Conservation (phyloP, 2,888 invertebrate genomes). For the Agrochola lychnidis region DNA sequence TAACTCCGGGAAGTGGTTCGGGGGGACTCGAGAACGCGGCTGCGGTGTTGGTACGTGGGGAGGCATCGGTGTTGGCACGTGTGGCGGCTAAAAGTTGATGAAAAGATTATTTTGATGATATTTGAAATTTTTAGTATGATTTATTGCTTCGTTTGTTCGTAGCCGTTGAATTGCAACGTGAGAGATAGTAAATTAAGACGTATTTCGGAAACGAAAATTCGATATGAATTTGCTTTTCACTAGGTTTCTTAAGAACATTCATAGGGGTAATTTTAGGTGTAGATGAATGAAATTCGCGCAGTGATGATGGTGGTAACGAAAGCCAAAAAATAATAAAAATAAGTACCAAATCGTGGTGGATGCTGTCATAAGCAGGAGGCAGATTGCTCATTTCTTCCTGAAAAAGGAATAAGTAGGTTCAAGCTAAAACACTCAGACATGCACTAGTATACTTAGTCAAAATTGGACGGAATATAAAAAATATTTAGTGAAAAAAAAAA, state of each 20-base stretch:
- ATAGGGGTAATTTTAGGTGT: not conserved
- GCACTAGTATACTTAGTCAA: conserved; percentile 40
- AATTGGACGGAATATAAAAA: not conserved
- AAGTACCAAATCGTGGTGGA: conserved; percentile 94
- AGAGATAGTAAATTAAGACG: not conserved
- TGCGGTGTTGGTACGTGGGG: conserved; percentile 93
- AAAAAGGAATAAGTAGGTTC: conserved; percentile 70
- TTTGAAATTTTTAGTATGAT: not conserved
- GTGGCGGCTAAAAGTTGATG: conserved; percentile 37
- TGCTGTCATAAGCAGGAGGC: conserved; percentile 93
- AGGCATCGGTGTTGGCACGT: conserved; percentile 69
- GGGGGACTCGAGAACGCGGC: conserved; percentile 92
- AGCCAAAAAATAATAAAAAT: conserved; percentile 52
- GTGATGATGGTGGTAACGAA: not conserved
- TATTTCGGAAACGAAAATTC: not conserved
- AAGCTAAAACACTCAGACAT: conserved; percentile 55
- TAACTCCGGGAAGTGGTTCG: conserved; percentile 90
- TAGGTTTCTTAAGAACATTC: not conserved
- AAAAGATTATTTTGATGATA: not conserved
- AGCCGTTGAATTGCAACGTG: not conserved
- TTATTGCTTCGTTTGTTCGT: not conserved
- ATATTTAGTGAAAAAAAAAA: not conserved
- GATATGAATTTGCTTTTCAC: not conserved
- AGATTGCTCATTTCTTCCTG: conserved; percentile 93
- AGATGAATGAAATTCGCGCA: not conserved